phyloP scores from a whole-genome alignment of 1,140 invertebrate genomes.

The Doryteuthis pealeii region DNA sequence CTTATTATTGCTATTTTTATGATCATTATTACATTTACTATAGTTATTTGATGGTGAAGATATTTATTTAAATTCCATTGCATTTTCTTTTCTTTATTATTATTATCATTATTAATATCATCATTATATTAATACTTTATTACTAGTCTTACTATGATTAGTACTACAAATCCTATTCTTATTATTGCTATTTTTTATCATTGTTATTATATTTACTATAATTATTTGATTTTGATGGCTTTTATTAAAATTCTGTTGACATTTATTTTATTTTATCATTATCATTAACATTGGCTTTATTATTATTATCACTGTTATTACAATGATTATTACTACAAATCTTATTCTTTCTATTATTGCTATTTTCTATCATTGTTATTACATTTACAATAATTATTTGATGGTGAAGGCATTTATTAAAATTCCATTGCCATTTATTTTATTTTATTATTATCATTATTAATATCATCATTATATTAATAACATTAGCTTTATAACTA shows the following conservation, averaged over 20 bases:
- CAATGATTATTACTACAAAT: not conserved
- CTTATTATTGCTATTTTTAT: not conserved
- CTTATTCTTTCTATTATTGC: not conserved
- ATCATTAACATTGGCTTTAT: not conserved
- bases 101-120: too few relatives aligned
- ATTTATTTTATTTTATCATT: not conserved
- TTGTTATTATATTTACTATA: not conserved
- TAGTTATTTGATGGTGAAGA: too few relatives aligned
- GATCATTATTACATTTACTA: not conserved
- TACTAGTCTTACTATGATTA: not conserved
- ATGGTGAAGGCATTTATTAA: not conserved
- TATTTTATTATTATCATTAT: slow-evolving; percentile 1
- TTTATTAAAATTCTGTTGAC: not conserved
- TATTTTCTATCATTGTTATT: not conserved
- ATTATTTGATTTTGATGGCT: not conserved
- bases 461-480: too few relatives aligned
- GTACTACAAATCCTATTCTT: not conserved
- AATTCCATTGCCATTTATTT: not conserved
- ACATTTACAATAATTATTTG: not conserved
- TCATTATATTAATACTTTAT: too few relatives aligned
- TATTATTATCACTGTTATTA: not conserved
- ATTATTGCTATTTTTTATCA: not conserved
- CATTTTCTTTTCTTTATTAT: too few relatives aligned
- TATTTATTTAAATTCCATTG: too few relatives aligned
- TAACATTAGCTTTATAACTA: not conserved